These are phyloP conservation scores for Bombyx huttoni DNA, from an alignment of 2,888 invertebrate genomes.

Conservation along the genomic window DNA sequence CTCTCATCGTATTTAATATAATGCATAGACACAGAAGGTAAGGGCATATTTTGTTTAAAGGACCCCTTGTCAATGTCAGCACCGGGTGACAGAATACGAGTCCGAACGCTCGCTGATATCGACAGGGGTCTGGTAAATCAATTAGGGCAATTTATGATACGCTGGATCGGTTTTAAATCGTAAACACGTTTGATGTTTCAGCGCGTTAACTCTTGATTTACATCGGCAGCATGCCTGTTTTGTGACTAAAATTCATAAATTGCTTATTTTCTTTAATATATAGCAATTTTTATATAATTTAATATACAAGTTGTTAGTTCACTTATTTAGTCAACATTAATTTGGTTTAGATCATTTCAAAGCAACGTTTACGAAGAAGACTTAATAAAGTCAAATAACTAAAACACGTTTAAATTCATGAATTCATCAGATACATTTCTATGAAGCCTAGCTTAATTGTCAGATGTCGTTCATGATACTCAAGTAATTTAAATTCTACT, in stretches of 20 bases:
- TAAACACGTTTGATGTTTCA: neutral
- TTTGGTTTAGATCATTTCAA: no score
- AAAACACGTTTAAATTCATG: neutral
- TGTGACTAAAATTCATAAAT: no score
- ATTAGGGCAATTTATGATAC: constrained; percentile 11
- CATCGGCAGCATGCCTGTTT: neutral
- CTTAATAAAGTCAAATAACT: neutral
- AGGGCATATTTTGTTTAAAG: constrained; percentile 16
- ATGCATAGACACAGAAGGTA: constrained; percentile 94
- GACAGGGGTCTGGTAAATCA: constrained; percentile 19
- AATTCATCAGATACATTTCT: neutral
- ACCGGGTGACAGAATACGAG: constrained; percentile 1
- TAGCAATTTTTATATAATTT: no score
- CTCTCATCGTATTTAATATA: constrained; percentile 92
- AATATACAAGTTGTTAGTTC: no score
- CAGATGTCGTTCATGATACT: neutral
- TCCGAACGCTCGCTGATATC: constrained; percentile 18
- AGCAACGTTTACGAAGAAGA: no score
- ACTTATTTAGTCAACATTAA: no score
- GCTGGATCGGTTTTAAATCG: constrained; percentile 7
- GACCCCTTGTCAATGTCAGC: constrained; percentile 21
- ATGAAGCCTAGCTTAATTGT: neutral
- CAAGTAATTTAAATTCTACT: neutral
- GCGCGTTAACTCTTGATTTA: neutral
- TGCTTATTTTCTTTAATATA: no score